Evolutionary conservation across 2,797 vertebrate species (phyloP).

Genomic region (Choloepus didactylus): DNA sequence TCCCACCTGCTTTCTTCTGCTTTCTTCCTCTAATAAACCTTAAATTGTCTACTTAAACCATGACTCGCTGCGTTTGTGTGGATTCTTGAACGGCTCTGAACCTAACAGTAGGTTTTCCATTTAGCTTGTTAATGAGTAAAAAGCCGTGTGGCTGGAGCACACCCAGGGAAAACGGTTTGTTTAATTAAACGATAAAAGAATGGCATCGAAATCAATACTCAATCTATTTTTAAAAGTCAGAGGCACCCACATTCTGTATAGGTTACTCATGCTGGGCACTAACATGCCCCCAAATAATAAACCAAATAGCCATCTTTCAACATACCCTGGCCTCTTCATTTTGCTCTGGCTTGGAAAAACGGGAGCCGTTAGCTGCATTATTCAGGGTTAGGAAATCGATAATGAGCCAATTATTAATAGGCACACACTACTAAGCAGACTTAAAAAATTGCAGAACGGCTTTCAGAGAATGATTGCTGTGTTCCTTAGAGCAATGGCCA

Average conservation of each 20-base stretch:
- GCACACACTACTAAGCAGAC: not conserved
- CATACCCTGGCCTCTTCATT: not conserved
- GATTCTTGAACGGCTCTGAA: no score
- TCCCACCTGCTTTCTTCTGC: no score
- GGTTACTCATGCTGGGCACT: not conserved
- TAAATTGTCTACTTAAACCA: no score
- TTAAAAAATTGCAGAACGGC: not conserved
- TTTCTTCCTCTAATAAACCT: no score
- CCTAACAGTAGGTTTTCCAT: not conserved
- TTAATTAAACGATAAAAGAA: slow-evolving; percentile 41
- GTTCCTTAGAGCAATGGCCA: not conserved
- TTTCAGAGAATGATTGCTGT: not conserved
- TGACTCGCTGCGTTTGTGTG: no score
- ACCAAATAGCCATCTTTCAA: not conserved
- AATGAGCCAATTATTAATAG: not conserved
- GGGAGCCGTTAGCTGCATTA: not conserved
- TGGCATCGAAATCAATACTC: slow-evolving; percentile 39
- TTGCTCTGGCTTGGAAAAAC: not conserved
- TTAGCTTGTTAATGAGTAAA: not conserved
- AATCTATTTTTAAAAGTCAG: slow-evolving; percentile 11
- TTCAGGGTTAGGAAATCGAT: slow-evolving; percentile 13
- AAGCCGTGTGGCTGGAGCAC: not conserved
- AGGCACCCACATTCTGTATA: not conserved
- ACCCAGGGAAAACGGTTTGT: not conserved
- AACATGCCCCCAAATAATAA: not conserved